Percentiles rank a stretch among this genome's conserved stretches.
Evolutionary conservation across 2,888 invertebrate genomes (phyloP).

Genomic region (Corbicula japonica): DNA sequence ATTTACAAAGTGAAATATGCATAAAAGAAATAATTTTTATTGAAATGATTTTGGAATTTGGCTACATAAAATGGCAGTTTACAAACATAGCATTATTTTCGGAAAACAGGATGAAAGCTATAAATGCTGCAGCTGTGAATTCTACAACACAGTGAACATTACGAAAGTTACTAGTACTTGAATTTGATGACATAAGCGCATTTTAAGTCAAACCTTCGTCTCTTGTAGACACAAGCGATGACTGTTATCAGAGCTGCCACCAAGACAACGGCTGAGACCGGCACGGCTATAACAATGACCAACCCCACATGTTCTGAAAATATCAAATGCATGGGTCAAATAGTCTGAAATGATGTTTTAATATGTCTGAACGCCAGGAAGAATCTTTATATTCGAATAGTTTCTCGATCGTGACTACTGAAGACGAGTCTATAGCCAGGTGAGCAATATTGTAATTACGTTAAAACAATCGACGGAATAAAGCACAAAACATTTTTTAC

Average conservation of each 20-base stretch:
- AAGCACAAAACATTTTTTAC: background rate
- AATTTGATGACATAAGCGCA: no score
- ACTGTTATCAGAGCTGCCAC: background rate
- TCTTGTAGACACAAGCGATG: background rate
- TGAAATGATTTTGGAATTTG: no score
- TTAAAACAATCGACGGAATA: background rate
- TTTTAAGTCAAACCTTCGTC: no score
- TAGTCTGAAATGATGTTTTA: background rate
- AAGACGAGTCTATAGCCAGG: background rate
- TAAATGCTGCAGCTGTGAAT: no score
- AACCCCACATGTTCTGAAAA: background rate
- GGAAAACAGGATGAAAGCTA: no score
- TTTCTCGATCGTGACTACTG: background rate
- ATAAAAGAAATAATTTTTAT: no score
- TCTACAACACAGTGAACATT: background rate
- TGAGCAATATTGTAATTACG: background rate
- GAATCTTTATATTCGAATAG: background rate
- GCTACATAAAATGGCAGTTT: background rate
- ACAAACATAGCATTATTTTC: background rate
- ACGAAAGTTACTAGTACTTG: background rate
- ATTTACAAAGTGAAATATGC: no score
- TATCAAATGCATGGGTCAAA: background rate
- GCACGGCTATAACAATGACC: background rate
- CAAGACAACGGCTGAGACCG: background rate
- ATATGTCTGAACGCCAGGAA: background rate